phyloP scores from a whole-genome alignment of 2,113 vertebrate genomes.

The Climacteris rufus region DNA sequence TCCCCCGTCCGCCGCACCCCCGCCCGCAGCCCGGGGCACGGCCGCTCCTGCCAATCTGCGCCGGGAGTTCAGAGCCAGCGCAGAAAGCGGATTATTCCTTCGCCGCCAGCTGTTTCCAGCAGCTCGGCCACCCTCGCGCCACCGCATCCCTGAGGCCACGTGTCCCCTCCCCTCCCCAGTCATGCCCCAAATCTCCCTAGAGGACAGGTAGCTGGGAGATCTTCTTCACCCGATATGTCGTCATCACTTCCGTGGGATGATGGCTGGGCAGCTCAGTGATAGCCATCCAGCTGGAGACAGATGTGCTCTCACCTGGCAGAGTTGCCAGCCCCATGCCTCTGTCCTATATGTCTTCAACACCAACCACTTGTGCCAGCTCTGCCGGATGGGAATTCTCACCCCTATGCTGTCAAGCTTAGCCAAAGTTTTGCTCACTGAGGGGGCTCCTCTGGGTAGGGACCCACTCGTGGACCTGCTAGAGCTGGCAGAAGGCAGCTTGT shows the following conservation, averaged over 20 bases:
- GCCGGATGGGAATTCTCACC: neutral
- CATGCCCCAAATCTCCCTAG: neutral
- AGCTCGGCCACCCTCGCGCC: neutral
- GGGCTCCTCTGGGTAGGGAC: neutral
- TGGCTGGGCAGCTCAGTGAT: neutral
- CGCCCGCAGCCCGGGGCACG: neutral
- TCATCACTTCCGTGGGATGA: neutral
- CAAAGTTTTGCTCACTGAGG: neutral
- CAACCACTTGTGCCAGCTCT: neutral
- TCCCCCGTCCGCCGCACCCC: neutral
- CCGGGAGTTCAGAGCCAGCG: neutral
- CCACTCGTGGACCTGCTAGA: neutral
- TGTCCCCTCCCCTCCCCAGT: neutral
- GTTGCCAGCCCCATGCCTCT: accelerated
- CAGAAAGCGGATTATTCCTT: neutral
- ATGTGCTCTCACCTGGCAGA: neutral
- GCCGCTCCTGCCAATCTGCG: neutral
- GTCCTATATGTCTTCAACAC: neutral
- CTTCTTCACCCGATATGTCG: neutral
- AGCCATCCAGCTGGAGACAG: neutral
- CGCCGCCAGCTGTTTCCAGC: neutral
- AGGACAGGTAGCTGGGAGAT: neutral
- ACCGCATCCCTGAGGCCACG: accelerated
- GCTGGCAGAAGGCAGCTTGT: accelerated
- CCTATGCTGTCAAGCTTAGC: neutral